Conservation (phyloP, 2,888 invertebrate species). For the Cephus nigrinus region DNA sequence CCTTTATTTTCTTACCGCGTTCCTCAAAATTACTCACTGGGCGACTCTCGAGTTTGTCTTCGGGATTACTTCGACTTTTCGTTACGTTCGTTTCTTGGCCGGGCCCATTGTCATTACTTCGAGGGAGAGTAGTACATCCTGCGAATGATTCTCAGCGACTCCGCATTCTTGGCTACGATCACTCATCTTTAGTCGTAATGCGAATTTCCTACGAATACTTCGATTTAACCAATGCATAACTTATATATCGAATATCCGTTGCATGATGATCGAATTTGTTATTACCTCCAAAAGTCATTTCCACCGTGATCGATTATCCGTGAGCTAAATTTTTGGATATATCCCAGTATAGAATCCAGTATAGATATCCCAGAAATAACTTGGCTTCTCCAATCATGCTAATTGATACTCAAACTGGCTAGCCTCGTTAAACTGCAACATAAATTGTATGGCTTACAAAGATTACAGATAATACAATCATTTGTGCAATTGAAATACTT, state of each 20-base stretch:
- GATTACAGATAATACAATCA: too few species aligned
- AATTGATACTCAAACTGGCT: background rate
- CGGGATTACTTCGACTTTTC: too few species aligned
- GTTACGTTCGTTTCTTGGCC: too few species aligned
- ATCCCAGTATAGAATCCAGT: background rate
- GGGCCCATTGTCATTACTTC: too few species aligned
- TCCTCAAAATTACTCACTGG: background rate
- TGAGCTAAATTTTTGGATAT: background rate
- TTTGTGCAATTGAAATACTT: background rate
- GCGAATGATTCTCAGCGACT: too few species aligned
- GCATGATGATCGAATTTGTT: background rate
- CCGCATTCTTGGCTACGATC: background rate
- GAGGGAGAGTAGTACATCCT: too few species aligned
- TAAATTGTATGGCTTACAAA: too few species aligned
- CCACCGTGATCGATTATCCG: background rate
- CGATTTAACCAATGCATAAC: background rate
- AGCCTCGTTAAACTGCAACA: too few species aligned
- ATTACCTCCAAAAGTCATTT: background rate
- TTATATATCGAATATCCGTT: slow-evolving; percentile 3
- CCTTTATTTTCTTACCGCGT: background rate
- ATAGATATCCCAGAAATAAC: background rate
- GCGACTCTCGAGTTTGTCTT: too few species aligned
- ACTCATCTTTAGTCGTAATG: background rate
- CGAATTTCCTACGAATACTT: background rate
- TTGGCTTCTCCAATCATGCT: background rate